phyloP scores from a whole-genome alignment of 2,888 invertebrate species.

The Drosophila kambysellisi region DNA sequence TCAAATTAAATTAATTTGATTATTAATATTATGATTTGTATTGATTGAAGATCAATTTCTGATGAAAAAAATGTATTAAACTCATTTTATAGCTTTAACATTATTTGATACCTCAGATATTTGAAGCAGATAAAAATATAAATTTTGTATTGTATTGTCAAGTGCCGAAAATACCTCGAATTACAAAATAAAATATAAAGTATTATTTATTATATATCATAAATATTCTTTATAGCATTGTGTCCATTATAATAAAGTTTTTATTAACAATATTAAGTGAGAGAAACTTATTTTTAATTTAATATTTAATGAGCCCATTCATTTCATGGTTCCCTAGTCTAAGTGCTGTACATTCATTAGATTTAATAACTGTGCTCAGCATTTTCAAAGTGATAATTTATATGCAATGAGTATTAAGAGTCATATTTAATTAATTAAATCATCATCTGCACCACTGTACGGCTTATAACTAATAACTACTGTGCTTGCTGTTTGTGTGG shows the following conservation, averaged over 20 bases:
- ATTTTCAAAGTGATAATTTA: neutral
- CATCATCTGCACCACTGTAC: slow-evolving; percentile 47
- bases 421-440: neutral
- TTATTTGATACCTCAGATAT: neutral
- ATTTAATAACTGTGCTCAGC: neutral
- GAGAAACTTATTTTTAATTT: neutral
- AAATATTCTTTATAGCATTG: neutral
- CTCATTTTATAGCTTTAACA: neutral
- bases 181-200: too few relatives aligned
- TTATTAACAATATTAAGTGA: neutral
- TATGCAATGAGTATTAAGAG: neutral
- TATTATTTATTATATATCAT: neutral
- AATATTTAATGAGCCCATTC: neutral
- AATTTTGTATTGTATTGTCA: neutral
- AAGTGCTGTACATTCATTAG: neutral
- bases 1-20: neutral
- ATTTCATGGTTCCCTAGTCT: neutral
- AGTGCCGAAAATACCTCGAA: neutral
- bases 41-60: too few relatives aligned
- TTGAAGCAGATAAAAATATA: too few relatives aligned
- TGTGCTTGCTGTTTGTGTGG: slow-evolving; percentile 53
- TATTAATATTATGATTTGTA: too few relatives aligned
- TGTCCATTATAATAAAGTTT: neutral
- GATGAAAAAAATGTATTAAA: too few relatives aligned
- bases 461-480: slow-evolving; percentile 58